These are phyloP conservation scores for Daubentonia madagascariensis DNA, from an alignment of 2,113 vertebrate genomes.

Conservation along the genomic window DNA sequence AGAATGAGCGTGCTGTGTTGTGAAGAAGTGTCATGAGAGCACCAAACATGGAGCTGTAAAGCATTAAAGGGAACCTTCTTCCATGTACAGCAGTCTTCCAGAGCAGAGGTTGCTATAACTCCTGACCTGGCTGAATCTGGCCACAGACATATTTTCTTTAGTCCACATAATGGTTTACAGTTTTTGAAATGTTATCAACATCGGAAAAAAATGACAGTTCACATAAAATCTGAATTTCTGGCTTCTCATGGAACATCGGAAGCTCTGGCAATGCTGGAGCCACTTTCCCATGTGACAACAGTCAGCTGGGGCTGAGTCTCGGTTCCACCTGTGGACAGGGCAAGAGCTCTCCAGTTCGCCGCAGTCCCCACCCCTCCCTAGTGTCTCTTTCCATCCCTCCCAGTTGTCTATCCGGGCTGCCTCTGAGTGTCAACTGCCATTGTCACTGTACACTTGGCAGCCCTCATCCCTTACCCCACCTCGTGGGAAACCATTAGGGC, in stretches of 20 bases:
- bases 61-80: not conserved
- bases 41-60: accelerated
- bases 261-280: not conserved
- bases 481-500: not conserved
- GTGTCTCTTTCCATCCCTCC: not conserved
- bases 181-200: not conserved
- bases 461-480: not conserved
- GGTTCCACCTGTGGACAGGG: not conserved
- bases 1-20: too few relatives aligned
- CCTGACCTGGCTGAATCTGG: not conserved
- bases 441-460: not conserved
- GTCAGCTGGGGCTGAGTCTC: too few relatives aligned
- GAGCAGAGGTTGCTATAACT: not conserved
- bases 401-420: not conserved
- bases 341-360: not conserved
- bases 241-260: not conserved
- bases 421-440: not conserved
- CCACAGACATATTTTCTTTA: not conserved
- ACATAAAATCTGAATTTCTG: not conserved
- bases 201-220: not conserved
- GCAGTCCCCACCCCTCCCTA: not conserved
- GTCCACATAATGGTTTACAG: not conserved
- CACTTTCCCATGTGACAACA: not conserved
- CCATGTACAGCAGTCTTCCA: not conserved
- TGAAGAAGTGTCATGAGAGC: too few relatives aligned